Evolutionary conservation across 2,113 vertebrate genomes (phyloP).

Genomic region (Sylvietta virens): DNA sequence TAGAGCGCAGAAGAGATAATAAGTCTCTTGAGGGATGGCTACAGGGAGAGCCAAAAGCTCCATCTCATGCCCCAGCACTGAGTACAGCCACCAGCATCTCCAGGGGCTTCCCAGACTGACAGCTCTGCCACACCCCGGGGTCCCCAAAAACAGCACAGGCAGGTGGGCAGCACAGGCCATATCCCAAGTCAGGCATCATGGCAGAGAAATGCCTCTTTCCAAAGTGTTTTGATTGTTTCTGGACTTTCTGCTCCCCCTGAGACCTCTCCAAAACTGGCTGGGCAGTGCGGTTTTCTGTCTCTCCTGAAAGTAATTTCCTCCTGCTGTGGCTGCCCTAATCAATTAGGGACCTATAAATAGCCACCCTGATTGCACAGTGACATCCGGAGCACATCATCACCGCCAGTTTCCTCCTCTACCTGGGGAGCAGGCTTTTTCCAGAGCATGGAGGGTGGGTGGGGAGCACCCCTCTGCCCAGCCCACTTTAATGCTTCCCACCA

Average conservation of each 20-base stretch:
- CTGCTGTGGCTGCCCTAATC: constrained; percentile 9
- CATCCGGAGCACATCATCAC: background rate
- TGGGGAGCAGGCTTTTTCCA: background rate
- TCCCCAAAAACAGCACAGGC: background rate
- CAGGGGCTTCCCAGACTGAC: background rate
- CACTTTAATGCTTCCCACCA: background rate
- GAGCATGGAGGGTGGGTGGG: background rate
- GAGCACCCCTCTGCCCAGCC: background rate
- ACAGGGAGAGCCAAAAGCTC: background rate
- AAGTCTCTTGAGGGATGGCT: background rate
- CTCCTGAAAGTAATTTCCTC: constrained; percentile 45
- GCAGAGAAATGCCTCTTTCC: background rate
- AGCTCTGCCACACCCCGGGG: background rate
- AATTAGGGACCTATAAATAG: constrained; percentile 40
- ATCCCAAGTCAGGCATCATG: background rate
- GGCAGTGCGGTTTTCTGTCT: background rate
- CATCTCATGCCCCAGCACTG: accelerated
- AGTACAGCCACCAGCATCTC: background rate
- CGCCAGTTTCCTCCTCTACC: constrained; percentile 23
- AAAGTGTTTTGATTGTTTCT: background rate
- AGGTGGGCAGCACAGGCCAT: accelerated
- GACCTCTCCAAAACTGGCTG: background rate
- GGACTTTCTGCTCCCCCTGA: background rate
- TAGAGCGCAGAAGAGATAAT: background rate
- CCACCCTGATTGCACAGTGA: constrained; percentile 8